Conservation (phyloP, 1,140 invertebrate species). For the Globodera ellingtonae region DNA sequence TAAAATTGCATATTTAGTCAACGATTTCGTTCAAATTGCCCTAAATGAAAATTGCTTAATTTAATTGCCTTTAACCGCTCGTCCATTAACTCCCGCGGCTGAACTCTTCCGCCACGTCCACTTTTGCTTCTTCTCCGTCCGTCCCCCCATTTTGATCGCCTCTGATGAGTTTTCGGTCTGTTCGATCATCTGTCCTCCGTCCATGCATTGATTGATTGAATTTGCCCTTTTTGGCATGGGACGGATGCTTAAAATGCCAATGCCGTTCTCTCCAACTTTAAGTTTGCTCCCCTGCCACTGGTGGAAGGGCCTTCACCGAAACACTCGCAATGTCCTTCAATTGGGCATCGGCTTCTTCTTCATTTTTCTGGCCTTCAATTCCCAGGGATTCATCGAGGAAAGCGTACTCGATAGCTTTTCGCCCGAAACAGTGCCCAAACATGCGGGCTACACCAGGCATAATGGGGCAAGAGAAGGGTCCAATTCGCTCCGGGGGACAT, state of each 20-base stretch:
- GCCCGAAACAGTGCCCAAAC: constrained; percentile 33
- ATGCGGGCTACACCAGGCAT: constrained; percentile 44
- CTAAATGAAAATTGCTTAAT: too few relatives aligned
- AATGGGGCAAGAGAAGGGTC: too few relatives aligned
- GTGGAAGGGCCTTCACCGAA: constrained; percentile 71
- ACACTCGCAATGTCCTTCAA: constrained; percentile 54
- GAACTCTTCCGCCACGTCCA: not conserved
- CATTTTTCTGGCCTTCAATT: constrained; percentile 55
- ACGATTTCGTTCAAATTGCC: too few relatives aligned
- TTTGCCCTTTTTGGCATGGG: not conserved
- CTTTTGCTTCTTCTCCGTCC: not conserved
- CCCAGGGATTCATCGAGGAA: constrained; percentile 53
- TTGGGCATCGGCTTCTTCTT: constrained; percentile 55
- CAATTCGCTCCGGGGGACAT: too few relatives aligned
- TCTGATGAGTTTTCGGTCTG: too few relatives aligned
- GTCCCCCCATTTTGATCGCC: too few relatives aligned
- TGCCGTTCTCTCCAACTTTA: not conserved
- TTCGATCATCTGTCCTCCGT: too few relatives aligned
- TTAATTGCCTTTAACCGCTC: too few relatives aligned
- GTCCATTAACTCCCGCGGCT: too few relatives aligned
- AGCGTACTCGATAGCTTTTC: constrained; percentile 39
- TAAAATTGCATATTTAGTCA: too few relatives aligned
- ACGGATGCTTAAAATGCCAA: not conserved
- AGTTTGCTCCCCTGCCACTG: not conserved
- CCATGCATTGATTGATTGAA: not conserved